Percentiles rank a stretch among this genome's conserved stretches.
Conservation (phyloP, 2,888 invertebrate species). For the Merodon equestris region DNA sequence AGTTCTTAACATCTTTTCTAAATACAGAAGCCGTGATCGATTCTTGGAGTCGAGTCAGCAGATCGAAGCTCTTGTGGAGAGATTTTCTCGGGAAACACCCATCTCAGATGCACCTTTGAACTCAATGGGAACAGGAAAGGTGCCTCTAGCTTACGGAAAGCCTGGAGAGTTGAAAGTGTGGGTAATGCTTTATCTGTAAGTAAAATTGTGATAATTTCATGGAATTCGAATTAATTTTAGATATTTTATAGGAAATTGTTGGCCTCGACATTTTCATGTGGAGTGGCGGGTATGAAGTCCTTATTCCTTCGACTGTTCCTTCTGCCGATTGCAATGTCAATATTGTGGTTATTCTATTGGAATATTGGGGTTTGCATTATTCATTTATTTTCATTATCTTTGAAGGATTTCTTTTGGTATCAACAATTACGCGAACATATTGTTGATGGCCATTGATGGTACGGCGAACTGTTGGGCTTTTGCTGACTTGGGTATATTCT, state of each 20-base stretch:
- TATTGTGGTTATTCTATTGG: conserved; percentile 89
- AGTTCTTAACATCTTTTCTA: too few species aligned
- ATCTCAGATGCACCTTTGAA: conserved; percentile 82
- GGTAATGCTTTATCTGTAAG: conserved; percentile 84
- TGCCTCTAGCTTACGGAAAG: conserved; percentile 87
- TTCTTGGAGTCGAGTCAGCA: conserved; percentile 96
- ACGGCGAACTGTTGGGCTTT: too few species aligned
- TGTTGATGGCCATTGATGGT: too few species aligned
- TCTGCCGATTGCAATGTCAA: conserved; percentile 87
- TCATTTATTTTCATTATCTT: too few species aligned
- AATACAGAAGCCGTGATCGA: conserved; percentile 86
- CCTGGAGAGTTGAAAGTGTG: conserved; percentile 85
- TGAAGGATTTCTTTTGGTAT: too few species aligned
- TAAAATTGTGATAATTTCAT: background rate
- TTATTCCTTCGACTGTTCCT: conserved; percentile 87
- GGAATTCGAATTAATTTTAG: conserved; percentile 2
- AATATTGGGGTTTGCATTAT: conserved; percentile 77
- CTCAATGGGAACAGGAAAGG: conserved; percentile 82
- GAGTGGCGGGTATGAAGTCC: conserved; percentile 86
- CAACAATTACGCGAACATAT: too few species aligned
- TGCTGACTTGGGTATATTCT: too few species aligned
- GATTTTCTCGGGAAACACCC: conserved; percentile 92
- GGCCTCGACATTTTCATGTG: conserved; percentile 88
- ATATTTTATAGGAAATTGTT: conserved; percentile 83
- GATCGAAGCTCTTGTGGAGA: conserved; percentile 93